Conservation (phyloP, 2,797 vertebrate genomes). For the Sardinella longiceps region DNA sequence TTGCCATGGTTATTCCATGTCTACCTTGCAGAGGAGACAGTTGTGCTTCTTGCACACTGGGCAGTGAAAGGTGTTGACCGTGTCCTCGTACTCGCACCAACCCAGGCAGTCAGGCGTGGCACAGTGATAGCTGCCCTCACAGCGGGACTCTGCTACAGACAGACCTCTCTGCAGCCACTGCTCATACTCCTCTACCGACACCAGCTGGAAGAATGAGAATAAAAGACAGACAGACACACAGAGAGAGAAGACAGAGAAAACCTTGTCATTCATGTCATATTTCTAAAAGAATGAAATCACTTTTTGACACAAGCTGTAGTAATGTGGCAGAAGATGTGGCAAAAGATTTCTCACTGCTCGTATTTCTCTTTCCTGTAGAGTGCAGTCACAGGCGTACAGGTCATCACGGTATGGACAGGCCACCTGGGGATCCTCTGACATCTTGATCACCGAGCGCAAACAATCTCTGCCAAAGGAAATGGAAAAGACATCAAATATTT, state of each 20-base stretch:
- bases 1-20: neutral
- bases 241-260: neutral
- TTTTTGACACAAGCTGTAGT: neutral
- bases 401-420: conserved; percentile 86
- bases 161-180: conserved; percentile 84
- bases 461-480: conserved; percentile 69
- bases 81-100: conserved; percentile 88
- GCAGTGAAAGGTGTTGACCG: conserved; percentile 82
- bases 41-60: conserved; percentile 83
- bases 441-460: conserved; percentile 80
- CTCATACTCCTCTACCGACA: conserved; percentile 80
- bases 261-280: no score
- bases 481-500: neutral
- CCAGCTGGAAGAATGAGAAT: conserved; percentile 71
- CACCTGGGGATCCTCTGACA: conserved; percentile 84
- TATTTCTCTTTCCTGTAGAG: conserved; percentile 86
- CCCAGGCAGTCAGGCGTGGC: conserved; percentile 80
- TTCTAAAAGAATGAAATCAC: neutral
- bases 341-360: conserved; percentile 76
- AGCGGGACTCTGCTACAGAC: conserved; percentile 84
- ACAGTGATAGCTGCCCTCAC: conserved; percentile 87
- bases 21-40: conserved; percentile 87
- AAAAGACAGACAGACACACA: neutral
- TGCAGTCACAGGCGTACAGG: conserved; percentile 78
- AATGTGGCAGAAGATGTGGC: neutral